Conservation (phyloP, 2,888 invertebrate genomes). For the Harpalus rubripes region DNA sequence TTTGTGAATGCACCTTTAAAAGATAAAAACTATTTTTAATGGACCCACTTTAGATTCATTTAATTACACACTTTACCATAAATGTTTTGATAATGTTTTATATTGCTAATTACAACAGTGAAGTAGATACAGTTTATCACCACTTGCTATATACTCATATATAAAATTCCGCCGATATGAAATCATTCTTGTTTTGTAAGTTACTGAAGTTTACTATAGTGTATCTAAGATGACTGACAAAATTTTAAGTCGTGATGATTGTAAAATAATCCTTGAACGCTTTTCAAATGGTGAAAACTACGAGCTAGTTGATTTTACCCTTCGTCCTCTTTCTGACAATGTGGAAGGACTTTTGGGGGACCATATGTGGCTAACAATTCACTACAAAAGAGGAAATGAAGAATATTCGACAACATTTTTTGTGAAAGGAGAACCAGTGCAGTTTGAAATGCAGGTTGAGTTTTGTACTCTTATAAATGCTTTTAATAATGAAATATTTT, state of each 20-base stretch:
- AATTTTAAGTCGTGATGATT: neutral
- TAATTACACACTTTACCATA: no score
- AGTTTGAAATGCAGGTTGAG: conserved; percentile 54
- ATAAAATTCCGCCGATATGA: no score
- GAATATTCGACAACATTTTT: conserved; percentile 61
- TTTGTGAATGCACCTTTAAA: neutral
- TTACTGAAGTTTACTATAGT: no score
- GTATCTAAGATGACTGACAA: neutral
- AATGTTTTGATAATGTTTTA: neutral
- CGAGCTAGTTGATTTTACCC: conserved; percentile 56
- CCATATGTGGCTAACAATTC: conserved; percentile 70
- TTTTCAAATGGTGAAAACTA: conserved; percentile 21
- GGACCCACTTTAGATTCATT: no score
- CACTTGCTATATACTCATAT: neutral
- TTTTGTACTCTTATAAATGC: conserved; percentile 57
- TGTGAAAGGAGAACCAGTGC: conserved; percentile 58
- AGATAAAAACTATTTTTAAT: neutral
- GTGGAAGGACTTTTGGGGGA: conserved; percentile 71
- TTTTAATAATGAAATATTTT: conserved; percentile 68
- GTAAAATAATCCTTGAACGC: conserved; percentile 37
- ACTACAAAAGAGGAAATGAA: conserved; percentile 61
- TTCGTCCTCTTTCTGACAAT: conserved; percentile 68
- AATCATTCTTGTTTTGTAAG: no score
- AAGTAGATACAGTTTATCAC: neutral
- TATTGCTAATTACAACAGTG: neutral